A percentile compares a stretch with the other conserved stretches of the same genome.
These are phyloP conservation scores for Cheilinus undulatus DNA, from an alignment of 2,113 vertebrate genomes.

Conservation along the genomic window DNA sequence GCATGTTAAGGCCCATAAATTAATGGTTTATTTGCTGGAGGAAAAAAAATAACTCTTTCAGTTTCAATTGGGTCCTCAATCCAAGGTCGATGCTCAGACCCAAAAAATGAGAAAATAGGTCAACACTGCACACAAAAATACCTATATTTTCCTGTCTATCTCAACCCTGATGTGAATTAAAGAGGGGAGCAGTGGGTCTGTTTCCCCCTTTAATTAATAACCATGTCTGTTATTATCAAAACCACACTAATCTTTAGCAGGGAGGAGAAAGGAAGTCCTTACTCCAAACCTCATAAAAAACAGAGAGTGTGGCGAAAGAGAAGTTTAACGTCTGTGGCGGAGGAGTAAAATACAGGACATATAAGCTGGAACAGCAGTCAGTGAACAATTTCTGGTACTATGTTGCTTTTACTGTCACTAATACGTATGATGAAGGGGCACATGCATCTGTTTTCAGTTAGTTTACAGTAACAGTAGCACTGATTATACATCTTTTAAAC, in stretches of 20 bases:
- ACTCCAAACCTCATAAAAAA: constrained; percentile 53
- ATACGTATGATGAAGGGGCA: constrained; percentile 43
- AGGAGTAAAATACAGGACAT: constrained; percentile 53
- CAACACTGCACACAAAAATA: not conserved
- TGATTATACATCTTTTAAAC: constrained; percentile 29
- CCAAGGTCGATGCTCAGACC: too few species aligned
- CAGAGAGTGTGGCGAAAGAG: constrained; percentile 48
- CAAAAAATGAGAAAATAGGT: not conserved
- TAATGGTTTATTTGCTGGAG: too few species aligned
- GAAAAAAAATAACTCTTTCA: too few species aligned
- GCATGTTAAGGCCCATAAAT: too few species aligned
- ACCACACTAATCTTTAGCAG: constrained; percentile 66
- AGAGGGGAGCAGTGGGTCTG: constrained; percentile 48
- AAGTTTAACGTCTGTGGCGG: constrained; percentile 29
- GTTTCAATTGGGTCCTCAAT: too few species aligned
- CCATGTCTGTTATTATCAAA: constrained; percentile 76
- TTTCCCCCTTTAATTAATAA: constrained; percentile 76
- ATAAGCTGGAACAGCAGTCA: constrained; percentile 35
- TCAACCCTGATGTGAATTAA: constrained; percentile 55
- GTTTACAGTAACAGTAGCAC: constrained; percentile 31
- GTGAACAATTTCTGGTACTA: not conserved
- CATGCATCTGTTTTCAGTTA: constrained; percentile 47
- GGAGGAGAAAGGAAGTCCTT: constrained; percentile 63
- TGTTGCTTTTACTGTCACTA: constrained; percentile 38
- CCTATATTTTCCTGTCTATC: constrained; percentile 19